Evolutionary conservation across 2,113 vertebrate genomes (phyloP), one percentile per base, ranked within the genome.

Genomic region (Nothoprocta perdicaria): DNA sequence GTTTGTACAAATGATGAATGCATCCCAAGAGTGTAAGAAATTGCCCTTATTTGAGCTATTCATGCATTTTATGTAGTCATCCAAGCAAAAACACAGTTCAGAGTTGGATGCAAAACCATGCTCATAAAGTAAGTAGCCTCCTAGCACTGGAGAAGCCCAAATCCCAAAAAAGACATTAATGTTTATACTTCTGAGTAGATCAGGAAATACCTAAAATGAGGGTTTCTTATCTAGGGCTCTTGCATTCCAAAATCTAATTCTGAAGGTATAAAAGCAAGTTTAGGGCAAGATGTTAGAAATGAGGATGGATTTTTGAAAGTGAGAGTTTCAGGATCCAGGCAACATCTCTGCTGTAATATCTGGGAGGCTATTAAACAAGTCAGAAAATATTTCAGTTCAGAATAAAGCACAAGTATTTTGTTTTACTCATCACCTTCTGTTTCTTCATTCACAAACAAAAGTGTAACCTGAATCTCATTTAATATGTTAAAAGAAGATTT

Each of bases 121-220:
- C 6, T 84, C 3, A 26, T 40, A 63, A 68, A 29, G 7, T n/a
- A 48, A 40, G 16, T 6, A 50, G 19, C 10, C 26, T 61, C 38
- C 26, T 78, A 79, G 33, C 13, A 61, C 7, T 69, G 19, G 4
- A 82, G 62, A 75, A 86, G 10, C 15, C 21, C 12, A 53, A 10
- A 6, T 19, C 2, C 26, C 22, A 14, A 53, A 76, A 86, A 91
- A 26, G 43, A 5, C 9, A 4, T 10, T 72, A 31, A 53, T 23
- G 5, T 75, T 57, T 21, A 38, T 38, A 41, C 0, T 0, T 33
- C 24, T 63, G 35, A 66, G 10, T 8, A 0, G 2, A 80, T 8
- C 11, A 55, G 29, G 33, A 73, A 74, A 52, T 61, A 24, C 3
- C 23, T 73, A 19, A 41, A 84, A 52, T 35, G 14, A 2, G 40